A percentile compares a stretch with the other conserved stretches of the same genome.
phyloP scores from a whole-genome alignment of 1,140 invertebrate genomes.

The Leucophenga varia region DNA sequence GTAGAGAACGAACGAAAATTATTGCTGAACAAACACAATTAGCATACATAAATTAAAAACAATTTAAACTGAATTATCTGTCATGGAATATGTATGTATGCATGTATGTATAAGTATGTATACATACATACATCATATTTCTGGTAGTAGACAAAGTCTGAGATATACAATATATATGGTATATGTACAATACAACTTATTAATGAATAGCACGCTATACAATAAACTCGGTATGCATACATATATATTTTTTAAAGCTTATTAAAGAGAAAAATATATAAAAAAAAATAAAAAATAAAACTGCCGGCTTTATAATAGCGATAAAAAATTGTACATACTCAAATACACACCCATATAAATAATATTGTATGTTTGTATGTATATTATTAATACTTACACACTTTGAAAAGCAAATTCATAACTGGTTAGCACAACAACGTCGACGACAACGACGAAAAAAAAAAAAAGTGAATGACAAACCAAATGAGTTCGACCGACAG shows the following conservation, averaged over 20 bases:
- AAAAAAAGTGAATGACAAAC: slow-evolving; percentile 17
- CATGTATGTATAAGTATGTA: slow-evolving; percentile 20
- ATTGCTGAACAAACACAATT: too few species aligned
- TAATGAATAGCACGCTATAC: slow-evolving; percentile 40
- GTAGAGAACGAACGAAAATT: too few species aligned
- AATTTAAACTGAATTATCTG: too few species aligned
- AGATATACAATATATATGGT: too few species aligned
- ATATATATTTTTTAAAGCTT: slow-evolving; percentile 39
- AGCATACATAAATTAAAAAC: slow-evolving; percentile 17
- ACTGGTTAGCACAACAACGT: too few species aligned
- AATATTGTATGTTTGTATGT: slow-evolving; percentile 8
- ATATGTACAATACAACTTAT: slow-evolving; percentile 49
- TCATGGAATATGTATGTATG: slow-evolving; percentile 11
- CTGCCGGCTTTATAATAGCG: slow-evolving; percentile 27
- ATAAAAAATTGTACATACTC: too few species aligned
- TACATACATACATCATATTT: too few species aligned
- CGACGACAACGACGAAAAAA: slow-evolving; percentile 35
- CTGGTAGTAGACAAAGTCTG: too few species aligned
- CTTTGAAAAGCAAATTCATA: slow-evolving; percentile 52
- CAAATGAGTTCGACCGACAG: slow-evolving; percentile 18
- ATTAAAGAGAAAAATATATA: not conserved
- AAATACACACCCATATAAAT: slow-evolving; percentile 16
- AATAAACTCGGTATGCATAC: slow-evolving; percentile 24
- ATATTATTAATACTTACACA: slow-evolving; percentile 19
- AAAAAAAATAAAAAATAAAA: too few species aligned